Percentiles rank a stretch among this genome's conserved stretches.
These are phyloP conservation scores for Salvelinus namaycush DNA, from an alignment of 2,113 vertebrate genomes.

Conservation along the genomic window DNA sequence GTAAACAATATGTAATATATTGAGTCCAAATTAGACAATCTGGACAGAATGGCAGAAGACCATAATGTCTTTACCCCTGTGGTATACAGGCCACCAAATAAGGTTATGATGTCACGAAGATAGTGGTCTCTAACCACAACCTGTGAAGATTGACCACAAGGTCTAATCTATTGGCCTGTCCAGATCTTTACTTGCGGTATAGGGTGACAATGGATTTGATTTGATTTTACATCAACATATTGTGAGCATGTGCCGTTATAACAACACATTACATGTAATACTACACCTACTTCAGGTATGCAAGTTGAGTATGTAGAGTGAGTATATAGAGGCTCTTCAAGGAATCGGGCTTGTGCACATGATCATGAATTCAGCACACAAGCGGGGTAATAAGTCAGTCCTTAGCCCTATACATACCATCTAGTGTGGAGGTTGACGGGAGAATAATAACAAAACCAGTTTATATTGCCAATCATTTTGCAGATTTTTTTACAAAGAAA, in stretches of 20 bases:
- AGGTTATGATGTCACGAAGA: conserved; percentile 5
- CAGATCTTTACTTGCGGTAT: background rate
- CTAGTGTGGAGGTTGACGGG: no score
- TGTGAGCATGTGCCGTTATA: background rate
- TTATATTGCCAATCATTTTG: no score
- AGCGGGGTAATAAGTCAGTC: background rate
- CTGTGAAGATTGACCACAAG: background rate
- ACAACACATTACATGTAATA: background rate
- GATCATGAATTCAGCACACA: conserved; percentile 17
- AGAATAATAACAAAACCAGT: no score
- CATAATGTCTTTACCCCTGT: conserved; percentile 12
- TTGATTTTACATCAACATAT: background rate
- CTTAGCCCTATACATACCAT: no score
- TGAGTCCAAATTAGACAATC: background rate
- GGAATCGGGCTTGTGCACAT: background rate
- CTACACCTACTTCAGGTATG: background rate
- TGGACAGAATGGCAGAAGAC: conserved; percentile 17
- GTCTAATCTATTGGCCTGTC: conserved; percentile 3
- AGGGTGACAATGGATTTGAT: background rate
- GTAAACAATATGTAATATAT: no score
- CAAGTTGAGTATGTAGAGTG: background rate
- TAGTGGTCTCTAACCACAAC: background rate
- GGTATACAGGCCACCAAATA: background rate
- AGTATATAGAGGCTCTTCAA: conserved; percentile 11
- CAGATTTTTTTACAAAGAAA: no score